Evolutionary conservation across 2,113 vertebrate genomes (phyloP), one percentile per base, ranked within the genome.

Genomic region (Pleuronectes platessa): DNA sequence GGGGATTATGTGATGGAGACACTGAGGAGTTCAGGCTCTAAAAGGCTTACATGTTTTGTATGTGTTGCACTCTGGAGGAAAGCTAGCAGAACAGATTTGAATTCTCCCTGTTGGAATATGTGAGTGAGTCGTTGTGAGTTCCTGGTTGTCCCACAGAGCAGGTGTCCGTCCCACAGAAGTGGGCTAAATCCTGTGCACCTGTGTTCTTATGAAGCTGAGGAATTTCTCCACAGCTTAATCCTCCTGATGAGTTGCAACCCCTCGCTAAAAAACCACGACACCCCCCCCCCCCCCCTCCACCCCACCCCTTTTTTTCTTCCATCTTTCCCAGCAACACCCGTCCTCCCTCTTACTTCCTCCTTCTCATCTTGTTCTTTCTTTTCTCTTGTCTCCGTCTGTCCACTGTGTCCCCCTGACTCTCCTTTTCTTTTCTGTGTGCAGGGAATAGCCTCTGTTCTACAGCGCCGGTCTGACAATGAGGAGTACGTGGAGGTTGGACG

Each of bases 401-500:
- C 40, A n/a, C 6, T 24, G 54, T 21, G 20, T 58, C 2, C 13
- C 60, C 58, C 10, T 8, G 58, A 18, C 56, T 74, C 18, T 77
- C 37, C 17, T 56, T 91, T 74, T 72, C 71, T 81, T 64, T 66
- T 61, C 61, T 51, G 53, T 24, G 89, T 88, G 60, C 90, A 99
- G 98, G 98, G 98, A 77, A 97, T 96, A 0, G 97, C 97, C 37
- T 98, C 98, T 0, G 97, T 99, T 60, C 95, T 99, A 74, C 98
- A 99, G 94, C 97, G 98, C 84, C 89, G 98, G 64, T 97, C 98
- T 9, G 97, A 97, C 81, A 97, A 96, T 0, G 98, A 99, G 88
- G 98, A 99, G 84, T 99, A 99, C 0, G 93, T 99, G 0, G 98
- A 99, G 74, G 97, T 99, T 4, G 97, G 97, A 35, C 95, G 97